These are phyloP conservation scores for Pagrus major DNA, from an alignment of 2,113 vertebrate species.

Conservation along the genomic window DNA sequence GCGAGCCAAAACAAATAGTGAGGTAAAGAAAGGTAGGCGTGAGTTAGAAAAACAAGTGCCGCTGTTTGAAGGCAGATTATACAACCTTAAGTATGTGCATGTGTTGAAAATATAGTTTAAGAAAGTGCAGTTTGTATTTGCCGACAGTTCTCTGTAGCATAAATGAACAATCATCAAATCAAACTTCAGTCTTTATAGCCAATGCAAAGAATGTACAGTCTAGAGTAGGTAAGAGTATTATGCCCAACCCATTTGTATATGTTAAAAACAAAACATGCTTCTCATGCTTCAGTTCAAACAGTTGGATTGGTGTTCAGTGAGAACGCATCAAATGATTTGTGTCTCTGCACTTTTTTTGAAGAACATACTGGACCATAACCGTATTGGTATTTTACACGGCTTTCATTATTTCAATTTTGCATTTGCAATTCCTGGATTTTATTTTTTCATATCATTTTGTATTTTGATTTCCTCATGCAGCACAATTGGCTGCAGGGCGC, in stretches of 20 bases:
- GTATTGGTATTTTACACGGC: not conserved
- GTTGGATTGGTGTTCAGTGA: no score
- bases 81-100: not conserved
- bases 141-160: not conserved
- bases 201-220: not conserved
- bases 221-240: not conserved
- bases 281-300: not conserved
- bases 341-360: not conserved
- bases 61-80: constrained; percentile 39
- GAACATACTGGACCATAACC: not conserved
- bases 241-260: not conserved
- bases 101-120: not conserved
- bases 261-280: not conserved
- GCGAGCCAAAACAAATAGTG: constrained; percentile 42
- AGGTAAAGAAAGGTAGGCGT: constrained; percentile 32
- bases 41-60: constrained; percentile 43
- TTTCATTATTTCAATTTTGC: not conserved
- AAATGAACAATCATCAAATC: not conserved
- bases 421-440: not conserved
- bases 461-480: not conserved
- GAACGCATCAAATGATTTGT: not conserved
- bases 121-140: not conserved
- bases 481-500: not conserved
- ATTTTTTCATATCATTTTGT: not conserved
- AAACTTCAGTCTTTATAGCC: not conserved